Evolutionary conservation across 2,113 vertebrate species (phyloP), one percentile per base, ranked within the genome.

Genomic region (Ardeotis arabs): DNA sequence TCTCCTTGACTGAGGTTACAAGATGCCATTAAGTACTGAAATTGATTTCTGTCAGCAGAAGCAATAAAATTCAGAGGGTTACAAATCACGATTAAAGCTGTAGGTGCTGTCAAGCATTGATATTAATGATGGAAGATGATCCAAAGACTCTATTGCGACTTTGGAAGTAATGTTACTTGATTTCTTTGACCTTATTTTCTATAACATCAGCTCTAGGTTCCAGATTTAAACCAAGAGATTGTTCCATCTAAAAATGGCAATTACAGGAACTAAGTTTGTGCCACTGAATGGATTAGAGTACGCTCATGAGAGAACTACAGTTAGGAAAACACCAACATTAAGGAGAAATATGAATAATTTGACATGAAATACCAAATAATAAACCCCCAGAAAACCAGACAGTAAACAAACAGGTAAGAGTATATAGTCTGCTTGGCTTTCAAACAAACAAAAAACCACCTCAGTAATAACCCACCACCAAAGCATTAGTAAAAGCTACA

Each of bases 161-260:
- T 66, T 82, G n/a, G 23, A 73, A 60, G 64, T 47, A 44, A 87
- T 17, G 22, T 63, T 45, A 67, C 31, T 89, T 64, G 37, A 79
- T 78, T 47, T 75, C 41, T 60, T 88, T 45, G 90, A 90, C 59
- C 70, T 96, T 93, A 93, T 81, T 83, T 96, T 94, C 80, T 95
- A 10, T 79, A 63, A 76, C 77, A 64, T 86, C 83, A 90, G 52
- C 15, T 79, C 64, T 41, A 41, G 29, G 27, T 78, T 74, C 72
- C 75, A 70, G 23, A 86, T 89, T 44, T 56, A 89, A 82, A 59
- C 10, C 74, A 80, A 87, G 58, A 67, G 39, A 83, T 29, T 0
- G 2, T 58, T 85, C 35, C 14, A 27, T n/a, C 52, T 84, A 59
- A 85, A 84, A 94, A 89, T 8, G 33, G 37, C 39, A 79, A 69